phyloP scores from a whole-genome alignment of 2,113 vertebrate genomes.

The Cinclus mexicanus region DNA sequence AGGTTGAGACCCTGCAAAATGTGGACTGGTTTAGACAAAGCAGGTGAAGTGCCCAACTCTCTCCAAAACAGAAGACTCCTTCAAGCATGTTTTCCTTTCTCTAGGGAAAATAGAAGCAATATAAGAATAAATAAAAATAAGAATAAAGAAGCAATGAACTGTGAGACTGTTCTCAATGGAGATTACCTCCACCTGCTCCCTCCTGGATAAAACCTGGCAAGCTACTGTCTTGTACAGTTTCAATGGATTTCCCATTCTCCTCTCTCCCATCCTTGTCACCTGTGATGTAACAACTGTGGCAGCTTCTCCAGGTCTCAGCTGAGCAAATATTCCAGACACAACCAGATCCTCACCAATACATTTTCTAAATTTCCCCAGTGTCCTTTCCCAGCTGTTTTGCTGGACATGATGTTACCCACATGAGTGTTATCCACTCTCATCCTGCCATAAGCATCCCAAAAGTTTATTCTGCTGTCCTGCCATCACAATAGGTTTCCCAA shows the following conservation, averaged over 20 bases:
- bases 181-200: neutral
- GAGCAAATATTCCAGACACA: neutral
- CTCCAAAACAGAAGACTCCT: neutral
- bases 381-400: neutral
- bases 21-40: neutral
- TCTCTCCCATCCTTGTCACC: neutral
- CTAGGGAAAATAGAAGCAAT: neutral
- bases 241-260: neutral
- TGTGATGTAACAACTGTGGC: neutral
- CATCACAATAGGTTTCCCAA: neutral
- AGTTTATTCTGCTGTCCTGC: neutral
- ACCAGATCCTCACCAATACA: neutral
- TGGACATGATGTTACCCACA: neutral
- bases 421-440: neutral
- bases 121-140: no score
- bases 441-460: neutral
- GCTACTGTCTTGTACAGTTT: neutral
- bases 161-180: neutral
- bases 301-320: neutral
- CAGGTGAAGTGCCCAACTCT: neutral
- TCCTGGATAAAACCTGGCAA: neutral
- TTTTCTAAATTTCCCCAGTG: neutral
- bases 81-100: neutral
- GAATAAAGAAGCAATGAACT: neutral
- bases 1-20: neutral